phyloP scores from a whole-genome alignment of 37 sponge, comb jelly and placozoan species.

The Chondrosia reniformis region DNA sequence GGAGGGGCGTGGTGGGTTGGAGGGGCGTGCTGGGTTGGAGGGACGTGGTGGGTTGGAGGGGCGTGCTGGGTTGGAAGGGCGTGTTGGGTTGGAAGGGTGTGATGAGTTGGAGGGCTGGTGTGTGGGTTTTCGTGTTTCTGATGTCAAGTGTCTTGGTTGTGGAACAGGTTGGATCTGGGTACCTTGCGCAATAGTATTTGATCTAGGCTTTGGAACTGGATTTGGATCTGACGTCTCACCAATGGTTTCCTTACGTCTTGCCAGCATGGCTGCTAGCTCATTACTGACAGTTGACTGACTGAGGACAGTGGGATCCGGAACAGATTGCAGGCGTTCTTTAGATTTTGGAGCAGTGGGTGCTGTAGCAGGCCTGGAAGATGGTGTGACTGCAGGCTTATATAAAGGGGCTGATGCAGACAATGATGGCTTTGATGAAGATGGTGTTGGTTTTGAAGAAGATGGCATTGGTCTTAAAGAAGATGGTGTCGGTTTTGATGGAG shows the following conservation, averaged over 20 bases:
- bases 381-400: too few relatives aligned
- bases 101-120: not conserved
- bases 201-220: not conserved
- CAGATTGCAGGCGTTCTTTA: too few relatives aligned
- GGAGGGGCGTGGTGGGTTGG: slow-evolving; percentile 5
- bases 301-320: too few relatives aligned
- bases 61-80: not conserved
- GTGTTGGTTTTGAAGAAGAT: too few relatives aligned
- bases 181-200: not conserved
- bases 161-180: not conserved
- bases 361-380: too few relatives aligned
- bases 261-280: slow-evolving; percentile 3
- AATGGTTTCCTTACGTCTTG: not conserved
- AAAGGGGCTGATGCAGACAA: too few relatives aligned
- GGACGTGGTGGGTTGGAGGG: slow-evolving; percentile 17
- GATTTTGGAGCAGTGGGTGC: too few relatives aligned
- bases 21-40: too few relatives aligned
- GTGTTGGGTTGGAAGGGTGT: not conserved
- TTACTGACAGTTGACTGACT: not conserved
- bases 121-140: not conserved
- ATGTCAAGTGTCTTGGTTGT: not conserved
- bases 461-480: too few relatives aligned
- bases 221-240: not conserved
- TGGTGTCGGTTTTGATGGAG: too few relatives aligned
- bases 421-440: too few relatives aligned